phyloP scores from a whole-genome alignment of 2,113 vertebrate genomes.

The Aphyosemion australe region DNA sequence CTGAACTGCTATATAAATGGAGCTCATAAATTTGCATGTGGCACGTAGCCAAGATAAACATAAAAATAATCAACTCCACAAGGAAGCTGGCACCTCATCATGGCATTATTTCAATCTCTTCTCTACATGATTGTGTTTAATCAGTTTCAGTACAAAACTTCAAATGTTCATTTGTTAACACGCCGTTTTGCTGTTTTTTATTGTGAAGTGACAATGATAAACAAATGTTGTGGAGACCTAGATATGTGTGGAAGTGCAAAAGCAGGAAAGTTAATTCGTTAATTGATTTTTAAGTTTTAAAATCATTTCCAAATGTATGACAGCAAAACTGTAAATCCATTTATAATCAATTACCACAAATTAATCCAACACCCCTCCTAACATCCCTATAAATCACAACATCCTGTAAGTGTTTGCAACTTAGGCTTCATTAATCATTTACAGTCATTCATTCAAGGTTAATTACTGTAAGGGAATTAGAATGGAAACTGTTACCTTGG shows the following conservation, averaged over 20 bases:
- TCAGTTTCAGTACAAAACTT: not conserved
- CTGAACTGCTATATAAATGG: slow-evolving; percentile 10
- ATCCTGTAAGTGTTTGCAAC: slow-evolving; percentile 6
- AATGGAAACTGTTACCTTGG: not conserved
- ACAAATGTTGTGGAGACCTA: no score
- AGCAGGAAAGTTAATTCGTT: no score
- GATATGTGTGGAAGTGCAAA: no score
- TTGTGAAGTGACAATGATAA: not conserved
- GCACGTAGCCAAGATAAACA: not conserved
- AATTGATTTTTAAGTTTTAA: slow-evolving; percentile 3
- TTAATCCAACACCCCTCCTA: not conserved
- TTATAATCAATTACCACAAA: not conserved
- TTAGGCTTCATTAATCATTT: slow-evolving; percentile 20
- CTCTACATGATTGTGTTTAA: not conserved
- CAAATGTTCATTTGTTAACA: not conserved
- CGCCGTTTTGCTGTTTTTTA: not conserved
- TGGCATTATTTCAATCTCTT: not conserved
- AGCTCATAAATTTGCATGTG: slow-evolving; percentile 17
- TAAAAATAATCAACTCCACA: slow-evolving; percentile 4
- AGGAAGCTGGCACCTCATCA: not conserved
- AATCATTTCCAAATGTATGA: not conserved
- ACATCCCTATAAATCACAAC: not conserved
- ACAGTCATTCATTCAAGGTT: slow-evolving; percentile 21
- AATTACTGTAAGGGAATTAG: slow-evolving; percentile 21
- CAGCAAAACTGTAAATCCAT: not conserved